These are phyloP conservation scores for Tineola bisselliella DNA, from an alignment of 2,888 invertebrate genomes.

Conservation along the genomic window DNA sequence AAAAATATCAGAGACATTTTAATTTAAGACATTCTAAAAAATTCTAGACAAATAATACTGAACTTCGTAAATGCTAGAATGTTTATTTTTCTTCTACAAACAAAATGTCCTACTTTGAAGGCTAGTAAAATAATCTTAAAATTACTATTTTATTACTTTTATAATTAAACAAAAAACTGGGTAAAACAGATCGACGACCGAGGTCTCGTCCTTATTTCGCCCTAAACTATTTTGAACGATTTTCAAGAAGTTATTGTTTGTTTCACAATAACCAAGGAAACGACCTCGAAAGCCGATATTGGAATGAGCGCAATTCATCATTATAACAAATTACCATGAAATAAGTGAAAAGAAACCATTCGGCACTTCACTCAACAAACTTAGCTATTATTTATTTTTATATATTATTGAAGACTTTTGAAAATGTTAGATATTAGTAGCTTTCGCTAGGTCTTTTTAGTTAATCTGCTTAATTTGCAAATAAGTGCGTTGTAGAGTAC, in stretches of 20 bases:
- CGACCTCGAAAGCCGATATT: background rate
- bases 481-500: no score
- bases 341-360: background rate
- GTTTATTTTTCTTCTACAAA: background rate
- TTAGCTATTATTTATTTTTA: no score
- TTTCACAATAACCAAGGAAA: background rate
- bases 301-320: background rate
- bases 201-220: no score
- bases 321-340: conserved; percentile 4
- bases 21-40: background rate
- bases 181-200: no score
- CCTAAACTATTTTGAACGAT: background rate
- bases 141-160: no score
- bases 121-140: background rate
- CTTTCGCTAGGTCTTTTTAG: no score
- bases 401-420: no score
- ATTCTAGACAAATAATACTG: background rate
- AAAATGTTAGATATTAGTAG: no score
- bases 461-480: no score
- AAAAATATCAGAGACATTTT: no score
- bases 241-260: background rate
- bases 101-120: background rate
- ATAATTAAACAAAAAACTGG: no score
- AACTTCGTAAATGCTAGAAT: background rate
- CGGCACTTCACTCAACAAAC: background rate